Percentiles rank a stretch among this genome's conserved stretches.
phyloP scores from a whole-genome alignment of 2,797 vertebrate genomes.

The Anguilla pacifica region DNA sequence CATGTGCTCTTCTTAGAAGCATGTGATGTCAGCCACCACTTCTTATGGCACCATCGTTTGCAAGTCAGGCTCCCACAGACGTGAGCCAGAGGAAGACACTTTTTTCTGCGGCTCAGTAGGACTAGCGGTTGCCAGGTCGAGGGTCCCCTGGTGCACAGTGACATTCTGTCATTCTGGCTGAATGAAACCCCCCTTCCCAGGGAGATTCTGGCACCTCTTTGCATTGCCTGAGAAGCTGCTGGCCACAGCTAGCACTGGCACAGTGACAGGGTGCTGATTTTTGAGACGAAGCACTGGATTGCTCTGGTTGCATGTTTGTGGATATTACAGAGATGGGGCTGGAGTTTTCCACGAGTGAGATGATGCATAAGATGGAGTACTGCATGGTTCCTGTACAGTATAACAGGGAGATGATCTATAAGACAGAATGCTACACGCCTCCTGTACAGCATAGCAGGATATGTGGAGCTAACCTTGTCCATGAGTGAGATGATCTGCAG shows the following conservation, averaged over 20 bases:
- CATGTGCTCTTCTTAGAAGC: background rate
- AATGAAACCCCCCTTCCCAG: no score
- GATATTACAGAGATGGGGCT: background rate
- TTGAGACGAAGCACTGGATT: background rate
- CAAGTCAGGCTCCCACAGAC: background rate
- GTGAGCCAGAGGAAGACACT: background rate
- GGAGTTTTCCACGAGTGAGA: background rate
- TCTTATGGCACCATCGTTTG: background rate
- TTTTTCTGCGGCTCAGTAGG: no score
- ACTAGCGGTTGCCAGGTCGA: no score
- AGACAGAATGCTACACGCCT: background rate
- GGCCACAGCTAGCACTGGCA: background rate
- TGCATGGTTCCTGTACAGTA: background rate
- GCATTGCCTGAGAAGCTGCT: background rate
- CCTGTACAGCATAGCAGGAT: background rate
- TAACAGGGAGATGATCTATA: background rate
- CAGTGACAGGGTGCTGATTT: background rate
- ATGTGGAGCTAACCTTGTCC: conserved; percentile 83
- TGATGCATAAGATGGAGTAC: background rate
- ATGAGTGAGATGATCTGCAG: conserved; percentile 99
- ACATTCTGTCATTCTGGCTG: background rate
- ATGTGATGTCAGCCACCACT: background rate
- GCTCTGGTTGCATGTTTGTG: no score
- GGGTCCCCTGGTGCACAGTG: no score
- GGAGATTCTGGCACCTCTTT: background rate